phyloP scores from a whole-genome alignment of 2,888 invertebrate species.

The Cerastis leucographa region DNA sequence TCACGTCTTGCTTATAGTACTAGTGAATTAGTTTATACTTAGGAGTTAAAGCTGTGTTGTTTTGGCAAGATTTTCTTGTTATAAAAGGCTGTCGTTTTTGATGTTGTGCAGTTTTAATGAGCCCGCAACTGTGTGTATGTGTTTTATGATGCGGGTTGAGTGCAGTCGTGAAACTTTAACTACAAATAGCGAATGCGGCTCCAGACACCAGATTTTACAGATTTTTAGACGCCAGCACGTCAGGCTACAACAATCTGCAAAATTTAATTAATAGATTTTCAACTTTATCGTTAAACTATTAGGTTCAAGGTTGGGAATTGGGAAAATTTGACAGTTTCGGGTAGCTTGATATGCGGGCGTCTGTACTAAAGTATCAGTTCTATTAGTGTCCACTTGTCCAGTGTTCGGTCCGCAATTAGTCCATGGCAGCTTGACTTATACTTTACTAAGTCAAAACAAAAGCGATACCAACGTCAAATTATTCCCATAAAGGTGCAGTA shows the following conservation, averaged over 20 bases:
- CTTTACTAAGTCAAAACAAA: not conserved
- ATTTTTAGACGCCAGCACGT: not conserved
- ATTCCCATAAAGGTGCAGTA: not conserved
- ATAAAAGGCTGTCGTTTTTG: slow-evolving; percentile 4
- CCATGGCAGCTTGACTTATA: not conserved
- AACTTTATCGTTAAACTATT: too few relatives aligned
- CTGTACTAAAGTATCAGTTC: not conserved
- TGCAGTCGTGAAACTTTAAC: not conserved
- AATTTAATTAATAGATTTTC: too few relatives aligned
- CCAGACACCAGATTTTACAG: not conserved
- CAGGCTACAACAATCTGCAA: too few relatives aligned
- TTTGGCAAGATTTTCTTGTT: slow-evolving; percentile 36
- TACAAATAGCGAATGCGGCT: not conserved
- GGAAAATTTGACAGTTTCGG: too few relatives aligned
- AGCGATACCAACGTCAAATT: not conserved
- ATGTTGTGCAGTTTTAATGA: slow-evolving; percentile 12
- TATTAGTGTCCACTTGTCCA: not conserved
- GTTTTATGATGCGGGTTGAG: not conserved
- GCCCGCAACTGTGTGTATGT: too few relatives aligned
- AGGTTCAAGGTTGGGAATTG: too few relatives aligned
- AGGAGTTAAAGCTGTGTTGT: slow-evolving; percentile 23
- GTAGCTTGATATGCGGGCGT: too few relatives aligned
- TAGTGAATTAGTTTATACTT: slow-evolving; percentile 50
- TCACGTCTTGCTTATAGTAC: slow-evolving; percentile 53
- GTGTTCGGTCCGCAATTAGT: not conserved